These are phyloP conservation scores for Cladopsammia gracilis DNA, from an alignment of 64 coral and sea anemone genomes.

Conservation along the genomic window DNA sequence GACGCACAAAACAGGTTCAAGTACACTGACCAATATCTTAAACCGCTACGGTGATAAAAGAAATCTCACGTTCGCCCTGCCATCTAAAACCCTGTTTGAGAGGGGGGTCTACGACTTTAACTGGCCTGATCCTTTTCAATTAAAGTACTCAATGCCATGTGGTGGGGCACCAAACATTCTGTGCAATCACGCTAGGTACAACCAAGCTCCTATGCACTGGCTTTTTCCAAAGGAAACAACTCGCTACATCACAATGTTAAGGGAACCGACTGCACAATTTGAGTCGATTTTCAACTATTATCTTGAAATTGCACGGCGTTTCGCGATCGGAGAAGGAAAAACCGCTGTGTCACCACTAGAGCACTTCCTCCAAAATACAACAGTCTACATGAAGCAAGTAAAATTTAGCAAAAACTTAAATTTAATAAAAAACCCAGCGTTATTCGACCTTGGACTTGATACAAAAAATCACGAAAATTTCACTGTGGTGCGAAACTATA, in stretches of 20 bases:
- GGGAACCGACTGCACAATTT: slow-evolving; percentile 28
- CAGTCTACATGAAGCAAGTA: background rate
- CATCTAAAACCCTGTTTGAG: background rate
- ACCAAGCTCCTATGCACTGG: slow-evolving; percentile 31
- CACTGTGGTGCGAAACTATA: slow-evolving; percentile 4
- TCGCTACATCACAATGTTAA: slow-evolving; percentile 65
- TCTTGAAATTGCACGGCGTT: no score
- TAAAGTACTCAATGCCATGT: slow-evolving; percentile 2
- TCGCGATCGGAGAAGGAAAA: slow-evolving; percentile 11
- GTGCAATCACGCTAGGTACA: slow-evolving; percentile 41
- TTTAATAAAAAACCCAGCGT: slow-evolving; percentile 33
- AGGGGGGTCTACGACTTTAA: background rate
- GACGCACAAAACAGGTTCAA: no score
- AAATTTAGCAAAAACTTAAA: background rate
- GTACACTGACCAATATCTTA: no score
- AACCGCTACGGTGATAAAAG: slow-evolving; percentile 60
- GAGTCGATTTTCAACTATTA: slow-evolving; percentile 56
- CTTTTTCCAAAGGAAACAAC: background rate
- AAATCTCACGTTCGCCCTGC: slow-evolving; percentile 60
- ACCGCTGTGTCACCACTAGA: background rate
- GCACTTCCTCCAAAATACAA: no score
- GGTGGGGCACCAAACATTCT: slow-evolving; percentile 10
- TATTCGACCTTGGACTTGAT: slow-evolving; percentile 75
- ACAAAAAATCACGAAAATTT: background rate
- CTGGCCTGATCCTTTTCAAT: slow-evolving; percentile 62